Percentiles rank a stretch among this genome's conserved stretches.
Conservation (phyloP, 2,797 vertebrate species). For the Paedocypris micromegethes region DNA sequence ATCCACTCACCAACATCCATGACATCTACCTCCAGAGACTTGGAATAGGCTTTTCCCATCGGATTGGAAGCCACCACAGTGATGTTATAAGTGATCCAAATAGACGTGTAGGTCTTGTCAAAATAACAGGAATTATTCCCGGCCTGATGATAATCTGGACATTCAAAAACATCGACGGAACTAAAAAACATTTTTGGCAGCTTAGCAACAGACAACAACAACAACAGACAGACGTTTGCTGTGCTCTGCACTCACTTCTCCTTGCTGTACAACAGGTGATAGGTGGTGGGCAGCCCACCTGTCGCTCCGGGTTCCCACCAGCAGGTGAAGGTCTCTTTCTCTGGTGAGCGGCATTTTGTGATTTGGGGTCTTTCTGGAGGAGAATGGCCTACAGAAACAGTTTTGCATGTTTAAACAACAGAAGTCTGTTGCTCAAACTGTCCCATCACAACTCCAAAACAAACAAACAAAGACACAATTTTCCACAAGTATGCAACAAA, state of each 20-base stretch:
- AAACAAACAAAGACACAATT: no score
- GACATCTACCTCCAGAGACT: constrained; percentile 71
- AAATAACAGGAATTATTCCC: constrained; percentile 88
- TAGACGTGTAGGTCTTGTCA: constrained; percentile 71
- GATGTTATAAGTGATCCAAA: constrained; percentile 79
- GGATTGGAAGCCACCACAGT: constrained; percentile 76
- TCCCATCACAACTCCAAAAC: no score
- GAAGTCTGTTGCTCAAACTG: no score
- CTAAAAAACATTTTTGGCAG: constrained; percentile 48
- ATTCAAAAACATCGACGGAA: constrained; percentile 63
- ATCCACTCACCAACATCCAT: constrained; percentile 75
- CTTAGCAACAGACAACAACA: not conserved
- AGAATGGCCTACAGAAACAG: constrained; percentile 51
- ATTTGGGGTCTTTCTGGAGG: constrained; percentile 75
- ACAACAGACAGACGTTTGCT: not conserved
- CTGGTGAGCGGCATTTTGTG: constrained; percentile 75
- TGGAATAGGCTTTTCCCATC: constrained; percentile 73
- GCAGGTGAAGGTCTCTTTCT: constrained; percentile 90
- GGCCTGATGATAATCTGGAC: constrained; percentile 80
- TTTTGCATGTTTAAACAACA: no score
- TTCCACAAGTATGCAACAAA: no score
- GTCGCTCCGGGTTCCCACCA: constrained; percentile 81
- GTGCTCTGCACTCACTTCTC: constrained; percentile 68
- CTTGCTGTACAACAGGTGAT: constrained; percentile 77
- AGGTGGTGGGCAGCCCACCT: constrained; percentile 75